phyloP scores from a whole-genome alignment of 2,888 invertebrate genomes.

The Dolichomitus sp. region DNA sequence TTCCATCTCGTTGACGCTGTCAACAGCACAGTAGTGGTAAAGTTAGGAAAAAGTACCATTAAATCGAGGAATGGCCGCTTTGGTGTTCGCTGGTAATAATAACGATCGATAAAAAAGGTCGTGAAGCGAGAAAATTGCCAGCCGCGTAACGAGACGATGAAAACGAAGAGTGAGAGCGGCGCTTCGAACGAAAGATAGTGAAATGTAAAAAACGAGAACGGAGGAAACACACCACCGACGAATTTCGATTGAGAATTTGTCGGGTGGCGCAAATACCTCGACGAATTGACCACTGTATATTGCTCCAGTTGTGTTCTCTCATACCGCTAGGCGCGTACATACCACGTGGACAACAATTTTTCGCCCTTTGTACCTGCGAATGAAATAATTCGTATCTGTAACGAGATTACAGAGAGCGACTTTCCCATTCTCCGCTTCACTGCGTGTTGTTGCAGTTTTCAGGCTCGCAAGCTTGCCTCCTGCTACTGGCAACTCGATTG shows the following conservation, averaged over 20 bases:
- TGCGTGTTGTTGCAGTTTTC: constrained; percentile 29
- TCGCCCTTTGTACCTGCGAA: constrained; percentile 40
- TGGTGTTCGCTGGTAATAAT: constrained; percentile 14
- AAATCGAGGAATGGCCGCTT: neutral
- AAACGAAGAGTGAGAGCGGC: constrained; percentile 11
- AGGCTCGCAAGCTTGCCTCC: constrained; percentile 21
- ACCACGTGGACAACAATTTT: constrained; percentile 30
- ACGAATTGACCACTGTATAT: constrained; percentile 14
- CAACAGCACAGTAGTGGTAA: neutral
- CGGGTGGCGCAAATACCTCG: constrained; percentile 19
- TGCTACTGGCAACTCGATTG: constrained; percentile 26
- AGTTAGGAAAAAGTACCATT: neutral
- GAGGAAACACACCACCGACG: constrained; percentile 12
- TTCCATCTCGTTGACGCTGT: neutral
- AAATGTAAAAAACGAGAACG: constrained; percentile 13
- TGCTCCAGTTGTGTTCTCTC: no score
- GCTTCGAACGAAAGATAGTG: neutral
- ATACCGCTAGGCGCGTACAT: neutral
- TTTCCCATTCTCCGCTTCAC: constrained; percentile 13
- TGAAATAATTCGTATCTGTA: constrained; percentile 52
- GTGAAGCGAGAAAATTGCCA: constrained; percentile 32
- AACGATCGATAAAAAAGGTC: constrained; percentile 19
- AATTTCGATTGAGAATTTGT: constrained; percentile 39
- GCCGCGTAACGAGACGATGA: constrained; percentile 32
- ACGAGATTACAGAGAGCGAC: constrained; percentile 42